Evolutionary conservation across 2,888 invertebrate species (phyloP).

Genomic region (Mesorhabditis spiculigera): DNA sequence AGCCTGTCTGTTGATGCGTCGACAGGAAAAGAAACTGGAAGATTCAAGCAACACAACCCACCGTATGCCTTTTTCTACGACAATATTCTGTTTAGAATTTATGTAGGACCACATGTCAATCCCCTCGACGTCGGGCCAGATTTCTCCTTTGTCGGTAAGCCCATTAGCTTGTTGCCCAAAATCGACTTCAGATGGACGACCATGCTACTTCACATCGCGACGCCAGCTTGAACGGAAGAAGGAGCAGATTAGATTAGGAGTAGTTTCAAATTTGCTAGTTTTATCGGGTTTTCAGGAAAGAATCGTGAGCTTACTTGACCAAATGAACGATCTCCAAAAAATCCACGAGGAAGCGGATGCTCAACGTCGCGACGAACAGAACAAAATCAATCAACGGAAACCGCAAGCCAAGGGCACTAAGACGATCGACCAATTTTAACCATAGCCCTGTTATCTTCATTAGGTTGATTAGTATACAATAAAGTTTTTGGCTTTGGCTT

Average conservation of each 20-base stretch:
- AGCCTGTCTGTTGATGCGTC: too few relatives aligned
- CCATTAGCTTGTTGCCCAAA: background rate
- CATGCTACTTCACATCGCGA: conserved; percentile 40
- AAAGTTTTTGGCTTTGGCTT: too few relatives aligned
- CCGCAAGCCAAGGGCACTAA: too few relatives aligned
- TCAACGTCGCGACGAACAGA: conserved; percentile 13
- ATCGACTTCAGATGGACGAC: conserved; percentile 33
- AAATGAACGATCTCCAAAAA: conserved; percentile 37
- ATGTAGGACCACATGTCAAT: conserved; percentile 43
- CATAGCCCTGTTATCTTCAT: too few relatives aligned
- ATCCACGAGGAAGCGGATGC: conserved; percentile 19
- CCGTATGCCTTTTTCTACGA: conserved; percentile 7
- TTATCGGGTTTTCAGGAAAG: conserved; percentile 29
- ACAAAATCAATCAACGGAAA: conserved; percentile 3
- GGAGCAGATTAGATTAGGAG: conserved; percentile 52
- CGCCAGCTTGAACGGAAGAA: conserved; percentile 40
- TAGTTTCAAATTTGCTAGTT: conserved; percentile 10
- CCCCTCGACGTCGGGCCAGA: conserved; percentile 51
- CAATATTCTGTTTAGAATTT: conserved; percentile 37
- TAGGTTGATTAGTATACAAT: too few relatives aligned
- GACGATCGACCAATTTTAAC: too few relatives aligned
- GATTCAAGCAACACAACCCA: conserved; percentile 13
- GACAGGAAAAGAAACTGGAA: conserved; percentile 13
- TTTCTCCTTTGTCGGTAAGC: conserved; percentile 43
- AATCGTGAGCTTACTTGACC: conserved; percentile 41